Base-by-base conservation (phyloP, 2,888 invertebrate species). In the Drosophila peninsularis region DNA sequence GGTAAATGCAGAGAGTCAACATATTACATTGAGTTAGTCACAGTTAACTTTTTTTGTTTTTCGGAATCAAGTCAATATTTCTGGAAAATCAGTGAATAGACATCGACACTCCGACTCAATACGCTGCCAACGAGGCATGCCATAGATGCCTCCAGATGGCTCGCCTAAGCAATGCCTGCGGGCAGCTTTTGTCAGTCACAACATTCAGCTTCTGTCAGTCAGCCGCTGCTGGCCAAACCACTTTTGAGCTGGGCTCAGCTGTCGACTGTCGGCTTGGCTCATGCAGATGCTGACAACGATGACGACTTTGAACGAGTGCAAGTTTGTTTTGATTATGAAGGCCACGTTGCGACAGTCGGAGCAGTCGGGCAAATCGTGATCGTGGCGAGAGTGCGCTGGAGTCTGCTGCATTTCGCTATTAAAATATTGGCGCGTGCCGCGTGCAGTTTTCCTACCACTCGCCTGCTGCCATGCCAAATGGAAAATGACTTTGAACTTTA, bases 401-500 rank as follows among this genome's bases (percentile, higher is more conserved):
- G 82, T 75, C 65, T 6, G 21, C 57, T 55, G 37, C 49, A 27
- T 65, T 52, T 64, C 67, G 69, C 71, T 39, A 74, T 75, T 52
- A 44, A 30, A 47, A 47, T 30, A 41, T 62, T 78, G 77, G 77
- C 82, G 78, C 78, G 82, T 78, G 77, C 77, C 61, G 76, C 55
- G 36, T 58, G 55, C 53, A 34, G 49, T 76, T 66, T 62, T 45
- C 50, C 75, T n/a, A 14, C 30, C 37, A 37, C 17, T 57, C 62
- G 36, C 63, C 58, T 2, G 56, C 58, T 2, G 56, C 69, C 55
- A 45, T 60, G 67, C 34, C 56, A 64, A 71, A 62, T 71, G 83
- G 58, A 68, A 85, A 90, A 86, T 90, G 85, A 85, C 90, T 85
- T 90, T 85, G 85, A 85, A 85, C 85, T 90, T 87, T 90, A 88